Evolutionary conservation across 2,113 vertebrate species (phyloP), one percentile per base, ranked within the genome.

Genomic region (Cochlearius cochlearius): DNA sequence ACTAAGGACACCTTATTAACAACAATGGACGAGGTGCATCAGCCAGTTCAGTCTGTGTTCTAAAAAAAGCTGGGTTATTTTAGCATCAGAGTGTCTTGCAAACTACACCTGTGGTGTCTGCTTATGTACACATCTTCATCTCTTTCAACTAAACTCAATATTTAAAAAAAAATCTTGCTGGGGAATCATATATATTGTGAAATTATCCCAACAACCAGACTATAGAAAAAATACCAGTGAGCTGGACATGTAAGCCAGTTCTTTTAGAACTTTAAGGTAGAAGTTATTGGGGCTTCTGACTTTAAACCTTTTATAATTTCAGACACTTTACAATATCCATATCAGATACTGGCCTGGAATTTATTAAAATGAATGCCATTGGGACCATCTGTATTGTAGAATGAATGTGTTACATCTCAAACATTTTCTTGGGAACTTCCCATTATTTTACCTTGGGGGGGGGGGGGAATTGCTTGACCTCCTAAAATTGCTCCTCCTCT

Each of bases 11-110:
- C 55, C 50, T 59, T 27, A 26, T 39, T 59, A 89, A 85, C 15
- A 58, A 17, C 16, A 64, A 36, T 3, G 18, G 47, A 43, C 0
- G 1, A 53, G 23, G 8, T 66, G 7, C 10, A n/a, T 20, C 3
- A 1, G 47, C 10, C 68, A 71, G n/a, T 47, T 59, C 6, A 21
- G 47, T 14, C n/a, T 32, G 21, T 1, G n/a, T 43, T 60, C n/a
- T 18, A 20, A 58, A 43, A 41, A 41, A 53, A n/a, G 13, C 36
- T 56, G 7, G 41, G 9, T 32, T 39, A n/a, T 32, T 85, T 53
- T 8, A 50, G 53, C 32, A 39, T 43, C 27, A 38, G 25, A 20
- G 55, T n/a, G n/a, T 47, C 30, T 71, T 58, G 29, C 9, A 43
- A 76, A 38, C 45, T 66, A 19, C 23, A 27, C 18, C 11, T 84